Conservation (phyloP, 2,113 vertebrate species). For the Synchiropus splendidus region DNA sequence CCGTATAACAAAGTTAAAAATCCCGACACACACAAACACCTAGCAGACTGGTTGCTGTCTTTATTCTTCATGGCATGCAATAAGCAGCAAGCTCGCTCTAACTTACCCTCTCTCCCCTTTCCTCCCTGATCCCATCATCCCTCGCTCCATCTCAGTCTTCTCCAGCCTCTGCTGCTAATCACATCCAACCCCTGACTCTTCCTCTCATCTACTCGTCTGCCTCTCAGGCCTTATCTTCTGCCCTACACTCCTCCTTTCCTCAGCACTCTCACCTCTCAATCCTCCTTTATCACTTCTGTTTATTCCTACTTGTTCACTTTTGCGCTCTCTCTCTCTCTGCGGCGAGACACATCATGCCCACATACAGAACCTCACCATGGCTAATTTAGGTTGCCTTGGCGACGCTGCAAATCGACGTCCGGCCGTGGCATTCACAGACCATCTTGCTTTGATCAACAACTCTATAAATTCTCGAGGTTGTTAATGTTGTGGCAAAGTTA, state of each 20-base stretch:
- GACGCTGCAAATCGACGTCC: not conserved
- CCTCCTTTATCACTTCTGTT: not conserved
- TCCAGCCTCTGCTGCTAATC: conserved; percentile 21
- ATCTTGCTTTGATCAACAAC: too few relatives aligned
- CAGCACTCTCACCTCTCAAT: conserved; percentile 2
- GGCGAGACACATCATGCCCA: conserved; percentile 15
- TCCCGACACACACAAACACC: too few relatives aligned
- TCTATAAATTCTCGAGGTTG: too few relatives aligned
- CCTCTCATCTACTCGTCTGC: conserved; percentile 18
- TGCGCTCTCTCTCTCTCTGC: conserved; percentile 12
- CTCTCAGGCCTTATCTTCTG: conserved; percentile 17
- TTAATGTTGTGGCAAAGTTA: too few relatives aligned
- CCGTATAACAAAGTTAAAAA: too few relatives aligned
- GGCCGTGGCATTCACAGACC: not conserved
- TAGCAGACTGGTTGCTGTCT: conserved; percentile 30
- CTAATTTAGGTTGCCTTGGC: conserved; percentile 27
- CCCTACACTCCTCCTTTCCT: conserved; percentile 15
- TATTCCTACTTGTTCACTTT: not conserved
- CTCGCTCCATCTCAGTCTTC: not conserved
- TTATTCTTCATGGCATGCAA: conserved; percentile 47
- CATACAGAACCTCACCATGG: conserved; percentile 22
- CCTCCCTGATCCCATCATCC: conserved; percentile 17
- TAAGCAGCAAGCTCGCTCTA: conserved; percentile 42
- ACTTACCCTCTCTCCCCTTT: conserved; percentile 14
- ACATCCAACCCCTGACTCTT: conserved; percentile 32